A percentile compares a stretch with the other conserved stretches of the same genome.
Conservation (phyloP, 2,888 invertebrate genomes). For the Amphiduros pacificus region DNA sequence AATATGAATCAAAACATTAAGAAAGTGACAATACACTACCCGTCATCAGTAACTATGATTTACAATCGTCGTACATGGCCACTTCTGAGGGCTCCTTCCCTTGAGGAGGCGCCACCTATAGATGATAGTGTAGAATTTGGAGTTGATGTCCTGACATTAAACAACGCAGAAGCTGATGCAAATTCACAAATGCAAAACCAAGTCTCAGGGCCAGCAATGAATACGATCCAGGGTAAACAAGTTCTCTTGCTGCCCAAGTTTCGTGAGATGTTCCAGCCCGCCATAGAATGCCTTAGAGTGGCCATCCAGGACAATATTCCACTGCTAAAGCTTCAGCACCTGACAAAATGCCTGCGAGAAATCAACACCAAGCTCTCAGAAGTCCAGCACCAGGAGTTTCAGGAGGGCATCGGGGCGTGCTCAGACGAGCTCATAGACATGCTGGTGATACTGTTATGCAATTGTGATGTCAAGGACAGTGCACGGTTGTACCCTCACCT, state of each 20-base stretch:
- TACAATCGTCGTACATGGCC: constrained; percentile 15
- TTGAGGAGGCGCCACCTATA: background rate
- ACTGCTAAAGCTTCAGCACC: constrained; percentile 25
- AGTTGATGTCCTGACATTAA: no score
- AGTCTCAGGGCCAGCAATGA: background rate
- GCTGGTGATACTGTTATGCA: constrained; percentile 40
- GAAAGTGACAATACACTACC: constrained; percentile 13
- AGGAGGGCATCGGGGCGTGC: constrained; percentile 13
- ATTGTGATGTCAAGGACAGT: constrained; percentile 31
- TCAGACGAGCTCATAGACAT: constrained; percentile 32
- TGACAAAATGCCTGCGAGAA: constrained; percentile 27
- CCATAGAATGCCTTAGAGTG: constrained; percentile 11
- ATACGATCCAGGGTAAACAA: background rate
- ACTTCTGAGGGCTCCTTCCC: background rate
- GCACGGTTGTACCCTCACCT: constrained; percentile 39
- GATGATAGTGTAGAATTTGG: no score
- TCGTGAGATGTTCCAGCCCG: constrained; percentile 11
- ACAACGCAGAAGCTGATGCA: no score
- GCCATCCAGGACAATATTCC: constrained; percentile 19
- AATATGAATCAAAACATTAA: background rate
- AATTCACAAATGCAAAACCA: no score
- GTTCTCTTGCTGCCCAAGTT: constrained; percentile 11
- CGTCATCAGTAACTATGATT: constrained; percentile 15
- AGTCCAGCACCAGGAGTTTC: constrained; percentile 12
- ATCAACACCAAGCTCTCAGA: constrained; percentile 18